Evolutionary conservation across 2,113 vertebrate species (phyloP), one percentile per base, ranked within the genome.

Genomic region (Falcunculus frontatus): DNA sequence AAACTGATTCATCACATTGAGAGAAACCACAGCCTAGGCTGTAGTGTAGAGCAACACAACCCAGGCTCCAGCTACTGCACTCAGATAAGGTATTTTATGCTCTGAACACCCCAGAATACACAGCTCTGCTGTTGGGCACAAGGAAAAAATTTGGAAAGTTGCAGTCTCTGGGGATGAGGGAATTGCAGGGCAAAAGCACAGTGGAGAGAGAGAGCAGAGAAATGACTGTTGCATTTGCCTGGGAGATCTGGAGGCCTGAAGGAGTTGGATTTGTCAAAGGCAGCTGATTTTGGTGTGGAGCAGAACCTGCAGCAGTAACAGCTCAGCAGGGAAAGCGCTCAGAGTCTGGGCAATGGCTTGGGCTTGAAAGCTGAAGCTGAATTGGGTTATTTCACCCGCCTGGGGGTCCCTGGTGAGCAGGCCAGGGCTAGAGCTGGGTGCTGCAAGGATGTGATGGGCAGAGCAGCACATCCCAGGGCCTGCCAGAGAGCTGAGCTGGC

Each of bases 311-410:
- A 46, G 69, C 74, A 60, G 1, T 1, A 35, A 16, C 55, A 68
- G 73, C 73, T 64, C 63, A 39, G 67, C 62, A 64, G 82, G 59
- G 44, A 76, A 35, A 50, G 35, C 1, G 0, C 49, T 42, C 1
- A 0, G 4, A 32, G 25, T 5, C 20, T 37, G 57, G 13, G 37
- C 4, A 8, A 27, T 0, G 22, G 3, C 39, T 74, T 29, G 56
- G 29, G 52, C 35, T 79, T 82, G 47, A 56, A 52, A 83, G 46
- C 56, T 49, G 42, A 30, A 76, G 55, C 3, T n/a, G 22, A 50
- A 20, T 1, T 27, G 22, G 19, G 47, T 14, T 76, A 15, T 76
- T 91, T 63, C 9, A 8, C 1, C 11, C 29, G 13, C 10, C 26
- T 22, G 1, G 0, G 1, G 10, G 26, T 14, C 25, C 72, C 22